Conservation (phyloP, 2,888 invertebrate species). For the Volucella inanis region DNA sequence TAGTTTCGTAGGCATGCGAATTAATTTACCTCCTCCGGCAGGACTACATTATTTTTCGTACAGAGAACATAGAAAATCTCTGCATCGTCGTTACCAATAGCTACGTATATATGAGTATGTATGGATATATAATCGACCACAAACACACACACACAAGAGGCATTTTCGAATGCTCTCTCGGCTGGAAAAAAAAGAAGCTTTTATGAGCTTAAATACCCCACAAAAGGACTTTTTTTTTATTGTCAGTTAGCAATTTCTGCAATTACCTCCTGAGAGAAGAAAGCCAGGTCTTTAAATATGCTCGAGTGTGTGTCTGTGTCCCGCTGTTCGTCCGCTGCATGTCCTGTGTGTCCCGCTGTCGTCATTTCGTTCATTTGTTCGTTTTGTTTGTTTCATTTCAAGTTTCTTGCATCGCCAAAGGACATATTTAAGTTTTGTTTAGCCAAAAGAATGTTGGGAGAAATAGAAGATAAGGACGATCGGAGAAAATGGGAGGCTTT, state of each 20-base stretch:
- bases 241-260: conserved; percentile 64
- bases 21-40: conserved; percentile 42
- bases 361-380: conserved; percentile 46
- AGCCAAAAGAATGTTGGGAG: too few species aligned
- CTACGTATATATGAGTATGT: neutral
- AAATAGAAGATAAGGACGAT: too few species aligned
- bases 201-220: conserved; percentile 62
- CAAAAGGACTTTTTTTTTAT: conserved; percentile 54
- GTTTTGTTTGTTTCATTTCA: conserved; percentile 46
- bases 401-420: conserved; percentile 24
- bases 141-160: conserved; percentile 1
- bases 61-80: conserved; percentile 54
- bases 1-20: conserved; percentile 45
- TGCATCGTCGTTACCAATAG: conserved; percentile 42
- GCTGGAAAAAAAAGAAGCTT: conserved; percentile 34
- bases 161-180: neutral
- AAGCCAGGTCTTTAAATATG: neutral
- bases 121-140: neutral
- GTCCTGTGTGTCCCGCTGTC: conserved; percentile 35
- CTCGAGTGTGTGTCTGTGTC: neutral
- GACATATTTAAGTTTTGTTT: neutral
- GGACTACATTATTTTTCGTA: conserved; percentile 49
- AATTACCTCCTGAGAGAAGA: conserved; percentile 56
- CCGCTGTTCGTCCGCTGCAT: conserved; percentile 1
- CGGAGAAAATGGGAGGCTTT: too few species aligned